Conservation (phyloP, 2,888 invertebrate genomes). For the Phalangium opilio region DNA sequence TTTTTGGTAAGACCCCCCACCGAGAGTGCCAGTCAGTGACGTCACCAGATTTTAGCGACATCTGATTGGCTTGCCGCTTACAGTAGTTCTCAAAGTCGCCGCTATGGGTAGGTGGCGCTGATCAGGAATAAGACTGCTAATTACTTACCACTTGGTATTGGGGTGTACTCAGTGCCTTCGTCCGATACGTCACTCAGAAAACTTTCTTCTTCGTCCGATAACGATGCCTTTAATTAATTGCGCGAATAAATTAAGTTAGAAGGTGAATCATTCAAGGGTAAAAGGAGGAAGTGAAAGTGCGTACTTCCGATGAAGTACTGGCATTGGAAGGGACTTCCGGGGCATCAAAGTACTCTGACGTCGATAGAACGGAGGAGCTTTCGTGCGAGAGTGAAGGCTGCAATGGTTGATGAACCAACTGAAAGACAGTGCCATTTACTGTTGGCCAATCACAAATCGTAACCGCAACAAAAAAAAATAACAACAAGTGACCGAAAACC, state of each 20-base stretch:
- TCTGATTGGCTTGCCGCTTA: too few species aligned
- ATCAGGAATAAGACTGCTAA: too few species aligned
- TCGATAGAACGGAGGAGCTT: slow-evolving; percentile 52
- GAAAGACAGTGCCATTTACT: slow-evolving; percentile 2
- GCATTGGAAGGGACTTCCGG: slow-evolving; percentile 42
- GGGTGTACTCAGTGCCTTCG: slow-evolving; percentile 33
- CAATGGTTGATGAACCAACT: slow-evolving; percentile 35
- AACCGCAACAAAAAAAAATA: too few species aligned
- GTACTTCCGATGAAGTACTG: slow-evolving; percentile 54
- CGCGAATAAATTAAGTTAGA: background rate
- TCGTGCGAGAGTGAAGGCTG: slow-evolving; percentile 54
- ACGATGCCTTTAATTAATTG: slow-evolving; percentile 11
- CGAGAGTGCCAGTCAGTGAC: too few species aligned
- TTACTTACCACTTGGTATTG: slow-evolving; percentile 19
- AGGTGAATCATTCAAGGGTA: too few species aligned
- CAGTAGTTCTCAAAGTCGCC: too few species aligned
- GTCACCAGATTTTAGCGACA: too few species aligned
- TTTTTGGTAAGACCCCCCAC: too few species aligned
- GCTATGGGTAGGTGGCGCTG: too few species aligned
- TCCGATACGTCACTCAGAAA: slow-evolving; percentile 52
- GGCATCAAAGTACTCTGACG: slow-evolving; percentile 66
- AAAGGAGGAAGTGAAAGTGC: too few species aligned
- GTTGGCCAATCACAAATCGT: too few species aligned
- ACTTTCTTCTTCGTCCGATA: slow-evolving; percentile 36
- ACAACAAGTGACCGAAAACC: too few species aligned